A percentile compares a stretch with the other conserved stretches of the same genome.
Conservation (phyloP, 2,797 vertebrate genomes). For the Melanotaenia nigrans region DNA sequence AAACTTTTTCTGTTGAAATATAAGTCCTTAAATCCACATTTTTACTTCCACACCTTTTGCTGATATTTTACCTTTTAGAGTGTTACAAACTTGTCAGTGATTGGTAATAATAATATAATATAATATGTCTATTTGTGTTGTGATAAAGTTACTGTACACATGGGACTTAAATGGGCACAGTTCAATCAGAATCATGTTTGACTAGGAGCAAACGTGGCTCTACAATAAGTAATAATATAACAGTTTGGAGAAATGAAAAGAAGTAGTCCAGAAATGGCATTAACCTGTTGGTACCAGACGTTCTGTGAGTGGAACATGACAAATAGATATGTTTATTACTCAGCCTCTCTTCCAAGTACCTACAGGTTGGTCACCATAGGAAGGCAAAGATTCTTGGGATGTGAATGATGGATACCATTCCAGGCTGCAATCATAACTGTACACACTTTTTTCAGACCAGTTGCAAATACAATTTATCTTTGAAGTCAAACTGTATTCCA, state of each 20-base stretch:
- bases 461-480: too few species aligned
- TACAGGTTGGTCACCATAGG: too few species aligned
- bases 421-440: too few species aligned
- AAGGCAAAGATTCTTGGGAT: too few species aligned
- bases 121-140: not conserved
- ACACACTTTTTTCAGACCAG: too few species aligned
- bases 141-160: not conserved
- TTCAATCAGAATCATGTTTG: not conserved
- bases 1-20: not conserved
- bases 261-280: not conserved
- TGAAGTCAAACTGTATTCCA: too few species aligned
- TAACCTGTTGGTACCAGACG: too few species aligned
- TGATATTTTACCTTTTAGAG: not conserved
- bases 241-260: not conserved
- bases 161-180: not conserved
- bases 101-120: not conserved
- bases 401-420: too few species aligned
- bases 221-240: not conserved
- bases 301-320: too few species aligned
- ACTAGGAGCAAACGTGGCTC: not conserved
- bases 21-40: not conserved
- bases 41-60: not conserved
- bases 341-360: too few species aligned
- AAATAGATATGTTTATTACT: too few species aligned
- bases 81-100: not conserved